Percentiles rank a stretch among this genome's conserved stretches.
These are phyloP conservation scores for Diglossa cyanea DNA, from an alignment of 2,797 vertebrate genomes.

Conservation along the genomic window DNA sequence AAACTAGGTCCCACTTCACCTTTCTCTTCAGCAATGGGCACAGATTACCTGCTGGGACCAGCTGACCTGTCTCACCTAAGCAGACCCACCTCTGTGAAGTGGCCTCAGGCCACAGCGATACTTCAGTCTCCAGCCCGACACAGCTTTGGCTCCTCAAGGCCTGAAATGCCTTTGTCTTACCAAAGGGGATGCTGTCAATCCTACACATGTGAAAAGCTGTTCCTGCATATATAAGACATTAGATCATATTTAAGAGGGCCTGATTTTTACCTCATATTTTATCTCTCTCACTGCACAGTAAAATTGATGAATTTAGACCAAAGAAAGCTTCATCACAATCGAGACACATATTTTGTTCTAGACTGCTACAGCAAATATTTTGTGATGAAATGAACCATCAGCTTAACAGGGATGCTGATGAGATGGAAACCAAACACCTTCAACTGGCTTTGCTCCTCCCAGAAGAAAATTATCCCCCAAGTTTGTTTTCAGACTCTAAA, in stretches of 20 bases:
- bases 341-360: not conserved
- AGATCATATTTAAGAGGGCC: not conserved
- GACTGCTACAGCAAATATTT: not conserved
- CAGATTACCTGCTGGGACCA: not conserved
- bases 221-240: not conserved
- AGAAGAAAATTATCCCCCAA: not conserved
- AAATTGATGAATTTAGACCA: not conserved
- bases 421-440: not conserved
- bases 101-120: not conserved
- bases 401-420: not conserved
- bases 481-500: not conserved
- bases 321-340: not conserved
- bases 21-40: not conserved
- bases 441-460: not conserved
- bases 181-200: not conserved
- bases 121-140: not conserved
- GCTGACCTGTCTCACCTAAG: not conserved
- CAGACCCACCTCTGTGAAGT: not conserved
- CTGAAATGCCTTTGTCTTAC: not conserved
- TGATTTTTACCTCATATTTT: not conserved
- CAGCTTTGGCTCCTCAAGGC: not conserved
- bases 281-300: not conserved
- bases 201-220: not conserved
- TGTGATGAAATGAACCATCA: not conserved
- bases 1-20: not conserved